A percentile compares a stretch with the other conserved stretches of the same genome.
Conservation (phyloP, 2,888 invertebrate species). For the Chelonus formosanus region DNA sequence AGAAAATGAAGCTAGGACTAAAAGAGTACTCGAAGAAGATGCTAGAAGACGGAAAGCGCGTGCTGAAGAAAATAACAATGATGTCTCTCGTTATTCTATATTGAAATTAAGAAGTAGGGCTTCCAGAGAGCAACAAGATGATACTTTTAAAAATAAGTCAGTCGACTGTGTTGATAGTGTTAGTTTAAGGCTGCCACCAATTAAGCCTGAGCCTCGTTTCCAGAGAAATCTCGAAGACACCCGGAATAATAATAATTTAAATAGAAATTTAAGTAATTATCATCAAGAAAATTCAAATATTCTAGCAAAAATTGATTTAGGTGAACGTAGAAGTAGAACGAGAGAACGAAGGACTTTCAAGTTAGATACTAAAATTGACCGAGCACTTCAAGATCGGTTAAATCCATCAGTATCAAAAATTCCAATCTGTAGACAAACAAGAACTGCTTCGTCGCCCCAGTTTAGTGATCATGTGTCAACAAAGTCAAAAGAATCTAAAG, state of each 20-base stretch:
- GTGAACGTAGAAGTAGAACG: constrained; percentile 57
- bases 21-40: constrained; percentile 57
- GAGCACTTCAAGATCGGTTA: constrained; percentile 47
- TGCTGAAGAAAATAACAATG: constrained; percentile 46
- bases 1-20: constrained; percentile 59
- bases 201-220: constrained; percentile 30
- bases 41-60: constrained; percentile 52
- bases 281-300: constrained; percentile 14
- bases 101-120: constrained; percentile 13
- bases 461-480: too few relatives aligned
- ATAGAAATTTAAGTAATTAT: background rate
- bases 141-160: constrained; percentile 23
- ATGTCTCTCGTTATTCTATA: constrained; percentile 7
- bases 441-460: background rate
- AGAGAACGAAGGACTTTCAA: constrained; percentile 51
- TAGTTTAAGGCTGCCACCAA: constrained; percentile 36
- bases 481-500: background rate
- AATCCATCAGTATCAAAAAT: constrained; percentile 43
- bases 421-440: constrained; percentile 44
- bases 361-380: background rate
- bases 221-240: constrained; percentile 38
- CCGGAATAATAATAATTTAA: constrained; percentile 43
- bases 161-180: constrained; percentile 39
- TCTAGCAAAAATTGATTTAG: constrained; percentile 46
- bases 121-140: constrained; percentile 41